Percentiles rank a stretch among this genome's conserved stretches.
Conservation (phyloP, 2,113 vertebrate species). For the Bagarius yarrelli region DNA sequence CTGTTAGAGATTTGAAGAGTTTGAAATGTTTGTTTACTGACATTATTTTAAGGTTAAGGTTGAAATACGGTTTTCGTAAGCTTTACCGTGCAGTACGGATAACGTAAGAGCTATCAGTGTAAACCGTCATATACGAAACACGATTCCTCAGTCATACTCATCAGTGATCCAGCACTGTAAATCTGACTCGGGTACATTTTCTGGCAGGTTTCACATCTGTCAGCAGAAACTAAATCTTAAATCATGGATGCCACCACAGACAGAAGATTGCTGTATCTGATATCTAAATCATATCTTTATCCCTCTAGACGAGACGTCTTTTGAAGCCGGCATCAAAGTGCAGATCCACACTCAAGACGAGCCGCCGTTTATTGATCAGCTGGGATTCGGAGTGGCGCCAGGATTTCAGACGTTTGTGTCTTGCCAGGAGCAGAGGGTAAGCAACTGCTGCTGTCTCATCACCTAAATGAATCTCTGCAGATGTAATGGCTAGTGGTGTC, state of each 20-base stretch:
- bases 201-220: neutral
- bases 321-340: slow-evolving; percentile 97
- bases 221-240: slow-evolving; percentile 14
- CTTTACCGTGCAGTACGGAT: neutral
- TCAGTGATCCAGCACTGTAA: neutral
- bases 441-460: slow-evolving; percentile 42
- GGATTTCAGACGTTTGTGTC: slow-evolving; percentile 99
- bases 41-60: too few species aligned
- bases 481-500: neutral
- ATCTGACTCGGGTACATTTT: neutral
- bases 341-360: slow-evolving; percentile 98
- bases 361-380: slow-evolving; percentile 95
- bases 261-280: neutral
- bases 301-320: slow-evolving; percentile 89
- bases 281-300: slow-evolving; percentile 5
- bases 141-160: neutral
- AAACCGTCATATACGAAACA: neutral
- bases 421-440: slow-evolving; percentile 96
- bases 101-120: neutral
- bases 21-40: too few species aligned
- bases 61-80: too few species aligned
- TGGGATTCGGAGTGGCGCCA: slow-evolving; percentile 95
- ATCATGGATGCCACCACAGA: neutral
- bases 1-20: too few species aligned
- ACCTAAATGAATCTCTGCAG: neutral